Evolutionary conservation across 2,113 vertebrate genomes (phyloP).

Genomic region (Gambusia holbrooki): DNA sequence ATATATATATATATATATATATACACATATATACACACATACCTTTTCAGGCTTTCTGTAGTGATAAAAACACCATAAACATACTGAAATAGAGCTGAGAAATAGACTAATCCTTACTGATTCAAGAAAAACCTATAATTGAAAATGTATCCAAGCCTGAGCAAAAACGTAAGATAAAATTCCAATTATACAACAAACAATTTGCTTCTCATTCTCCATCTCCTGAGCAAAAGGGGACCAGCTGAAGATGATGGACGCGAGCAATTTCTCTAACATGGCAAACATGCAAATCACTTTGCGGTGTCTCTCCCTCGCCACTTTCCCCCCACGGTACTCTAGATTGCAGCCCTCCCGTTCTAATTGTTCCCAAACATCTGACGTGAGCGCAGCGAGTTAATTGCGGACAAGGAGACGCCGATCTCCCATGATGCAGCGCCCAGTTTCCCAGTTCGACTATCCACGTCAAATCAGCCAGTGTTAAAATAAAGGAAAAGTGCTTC

Average conservation of each 20-base stretch:
- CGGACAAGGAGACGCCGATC: constrained; percentile 53
- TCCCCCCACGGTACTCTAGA: constrained; percentile 52
- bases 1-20: no score
- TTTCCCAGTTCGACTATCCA: constrained; percentile 37
- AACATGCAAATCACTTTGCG: constrained; percentile 64
- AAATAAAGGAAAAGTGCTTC: constrained; percentile 12
- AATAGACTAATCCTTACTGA: background rate
- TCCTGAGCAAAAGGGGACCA: constrained; percentile 42
- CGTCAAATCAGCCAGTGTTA: constrained; percentile 25
- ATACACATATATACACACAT: no score
- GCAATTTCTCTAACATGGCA: constrained; percentile 67
- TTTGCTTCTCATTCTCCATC: constrained; percentile 60
- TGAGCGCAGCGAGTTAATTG: constrained; percentile 61
- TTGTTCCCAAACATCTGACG: constrained; percentile 68
- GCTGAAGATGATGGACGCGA: constrained; percentile 72
- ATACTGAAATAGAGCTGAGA: background rate
- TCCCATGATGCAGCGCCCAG: constrained; percentile 52
- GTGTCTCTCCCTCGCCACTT: constrained; percentile 41
- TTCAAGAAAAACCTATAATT: background rate
- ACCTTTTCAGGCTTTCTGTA: background rate
- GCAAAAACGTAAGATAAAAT: constrained; percentile 16
- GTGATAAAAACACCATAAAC: constrained; percentile 9
- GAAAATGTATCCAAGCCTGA: constrained; percentile 17
- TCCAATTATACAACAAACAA: constrained; percentile 65
- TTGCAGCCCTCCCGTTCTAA: constrained; percentile 67